These are phyloP conservation scores for Poecilia gillii DNA, from an alignment of 2,797 vertebrate species.

Conservation along the genomic window DNA sequence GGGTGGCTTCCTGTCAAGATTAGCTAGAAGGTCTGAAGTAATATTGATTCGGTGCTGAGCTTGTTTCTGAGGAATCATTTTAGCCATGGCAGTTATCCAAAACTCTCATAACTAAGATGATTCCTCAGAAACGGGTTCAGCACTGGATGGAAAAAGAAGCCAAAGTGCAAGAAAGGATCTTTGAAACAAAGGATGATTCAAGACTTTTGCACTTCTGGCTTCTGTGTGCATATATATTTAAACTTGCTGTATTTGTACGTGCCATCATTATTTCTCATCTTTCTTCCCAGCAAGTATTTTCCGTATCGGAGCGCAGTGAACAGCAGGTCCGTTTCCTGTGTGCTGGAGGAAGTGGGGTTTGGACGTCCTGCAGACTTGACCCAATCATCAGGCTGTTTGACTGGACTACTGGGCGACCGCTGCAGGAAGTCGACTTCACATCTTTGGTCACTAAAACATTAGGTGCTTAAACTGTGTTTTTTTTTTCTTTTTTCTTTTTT, in stretches of 20 bases:
- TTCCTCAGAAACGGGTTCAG: neutral
- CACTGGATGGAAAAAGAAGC: neutral
- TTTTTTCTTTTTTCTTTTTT: neutral
- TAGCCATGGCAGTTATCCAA: too few species aligned
- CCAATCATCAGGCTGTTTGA: slow-evolving; percentile 81
- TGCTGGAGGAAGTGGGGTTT: slow-evolving; percentile 81
- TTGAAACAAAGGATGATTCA: neutral
- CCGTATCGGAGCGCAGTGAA: slow-evolving; percentile 81
- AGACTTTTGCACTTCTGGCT: neutral
- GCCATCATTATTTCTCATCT: slow-evolving; percentile 8
- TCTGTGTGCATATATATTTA: neutral
- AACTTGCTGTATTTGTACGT: neutral
- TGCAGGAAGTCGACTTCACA: slow-evolving; percentile 82
- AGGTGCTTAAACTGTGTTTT: slow-evolving; percentile 49
- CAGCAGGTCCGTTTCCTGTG: slow-evolving; percentile 86
- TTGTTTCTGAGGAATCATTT: too few species aligned
- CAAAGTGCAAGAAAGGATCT: neutral
- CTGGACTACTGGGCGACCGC: slow-evolving; percentile 79
- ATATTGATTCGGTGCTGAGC: neutral
- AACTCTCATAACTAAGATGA: neutral
- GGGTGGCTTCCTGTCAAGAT: neutral
- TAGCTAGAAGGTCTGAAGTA: neutral
- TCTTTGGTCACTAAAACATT: slow-evolving; percentile 79
- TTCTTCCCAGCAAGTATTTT: slow-evolving; percentile 75
- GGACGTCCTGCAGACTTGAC: slow-evolving; percentile 83